Conservation (phyloP, 2,113 vertebrate genomes). For the Grammomys surdaster region DNA sequence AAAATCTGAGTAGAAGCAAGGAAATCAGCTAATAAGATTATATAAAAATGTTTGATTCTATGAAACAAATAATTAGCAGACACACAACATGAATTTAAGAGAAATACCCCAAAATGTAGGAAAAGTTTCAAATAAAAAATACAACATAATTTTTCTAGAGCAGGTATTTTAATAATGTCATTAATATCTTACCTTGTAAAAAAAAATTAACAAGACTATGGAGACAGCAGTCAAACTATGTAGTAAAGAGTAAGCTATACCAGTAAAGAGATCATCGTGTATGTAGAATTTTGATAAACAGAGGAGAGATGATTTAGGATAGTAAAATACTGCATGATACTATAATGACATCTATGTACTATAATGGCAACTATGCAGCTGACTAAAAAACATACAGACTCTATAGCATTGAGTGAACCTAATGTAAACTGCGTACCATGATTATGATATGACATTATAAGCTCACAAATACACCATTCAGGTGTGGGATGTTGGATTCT, state of each 20-base stretch:
- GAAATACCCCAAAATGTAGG: background rate
- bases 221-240: background rate
- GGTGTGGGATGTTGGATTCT: background rate
- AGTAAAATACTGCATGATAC: background rate
- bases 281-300: background rate
- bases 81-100: background rate
- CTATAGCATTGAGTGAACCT: background rate
- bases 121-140: conserved; percentile 46
- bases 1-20: background rate
- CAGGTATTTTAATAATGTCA: conserved; percentile 17
- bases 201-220: background rate
- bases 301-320: background rate
- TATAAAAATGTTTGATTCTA: background rate
- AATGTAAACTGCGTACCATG: background rate
- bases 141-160: background rate
- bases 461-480: background rate
- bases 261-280: background rate
- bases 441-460: background rate
- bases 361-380: background rate
- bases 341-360: background rate
- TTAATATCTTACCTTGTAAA: background rate
- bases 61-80: background rate
- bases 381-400: background rate
- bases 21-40: background rate
- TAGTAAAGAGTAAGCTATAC: background rate